A percentile compares a stretch with the other conserved stretches of the same genome.
Evolutionary conservation across 2,888 invertebrate genomes (phyloP).

Genomic region (Maniola hyperantus): DNA sequence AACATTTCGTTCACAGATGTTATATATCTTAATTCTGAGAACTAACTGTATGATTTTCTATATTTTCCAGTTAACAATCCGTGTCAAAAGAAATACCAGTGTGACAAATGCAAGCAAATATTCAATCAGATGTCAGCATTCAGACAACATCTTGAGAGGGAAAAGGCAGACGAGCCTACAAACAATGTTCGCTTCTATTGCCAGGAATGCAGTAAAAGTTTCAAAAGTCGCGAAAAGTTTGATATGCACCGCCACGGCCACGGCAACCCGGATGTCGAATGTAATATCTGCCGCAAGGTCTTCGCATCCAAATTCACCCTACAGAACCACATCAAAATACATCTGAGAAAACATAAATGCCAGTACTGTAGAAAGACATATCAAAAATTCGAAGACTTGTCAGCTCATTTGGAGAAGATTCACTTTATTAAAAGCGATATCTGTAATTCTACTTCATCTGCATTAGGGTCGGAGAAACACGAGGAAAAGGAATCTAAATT

Average conservation of each 20-base stretch:
- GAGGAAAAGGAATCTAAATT: conserved; percentile 31
- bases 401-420: conserved; percentile 52
- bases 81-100: conserved; percentile 66
- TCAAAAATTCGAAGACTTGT: conserved; percentile 49
- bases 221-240: conserved; percentile 66
- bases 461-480: conserved; percentile 50
- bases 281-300: conserved; percentile 70
- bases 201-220: conserved; percentile 62
- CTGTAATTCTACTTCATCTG: conserved; percentile 52
- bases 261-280: conserved; percentile 74
- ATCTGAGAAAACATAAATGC: conserved; percentile 62
- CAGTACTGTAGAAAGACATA: conserved; percentile 58
- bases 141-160: conserved; percentile 51
- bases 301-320: conserved; percentile 74
- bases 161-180: neutral
- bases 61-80: neutral
- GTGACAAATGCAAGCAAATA: conserved; percentile 71
- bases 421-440: conserved; percentile 59
- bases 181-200: conserved; percentile 56
- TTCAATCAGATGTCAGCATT: conserved; percentile 64
- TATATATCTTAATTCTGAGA: too few species aligned
- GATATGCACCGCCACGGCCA: conserved; percentile 67
- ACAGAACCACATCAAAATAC: conserved; percentile 69
- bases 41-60: neutral
- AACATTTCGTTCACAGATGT: too few species aligned